Conservation (phyloP, 2,797 vertebrate species). For the Neoniphon sammara region DNA sequence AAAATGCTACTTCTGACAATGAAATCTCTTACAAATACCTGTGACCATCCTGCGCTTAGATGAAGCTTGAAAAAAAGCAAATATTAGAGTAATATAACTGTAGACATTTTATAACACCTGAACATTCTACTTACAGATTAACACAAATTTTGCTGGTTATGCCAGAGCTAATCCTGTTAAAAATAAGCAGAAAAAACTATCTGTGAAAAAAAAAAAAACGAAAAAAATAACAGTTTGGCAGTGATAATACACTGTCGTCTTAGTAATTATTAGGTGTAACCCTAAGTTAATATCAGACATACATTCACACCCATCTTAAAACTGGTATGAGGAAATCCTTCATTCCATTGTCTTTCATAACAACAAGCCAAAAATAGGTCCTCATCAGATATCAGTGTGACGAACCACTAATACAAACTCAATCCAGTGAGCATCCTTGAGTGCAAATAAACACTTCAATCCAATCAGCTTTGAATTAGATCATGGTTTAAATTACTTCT, state of each 20-base stretch:
- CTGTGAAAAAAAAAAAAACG: background rate
- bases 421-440: constrained; percentile 48
- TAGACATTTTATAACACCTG: background rate
- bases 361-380: constrained; percentile 20
- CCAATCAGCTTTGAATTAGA: constrained; percentile 41
- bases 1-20: constrained; percentile 5
- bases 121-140: no score
- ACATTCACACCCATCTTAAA: constrained; percentile 21
- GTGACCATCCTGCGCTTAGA: background rate
- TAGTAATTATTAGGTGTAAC: background rate
- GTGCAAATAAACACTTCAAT: constrained; percentile 54
- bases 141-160: background rate
- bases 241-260: background rate
- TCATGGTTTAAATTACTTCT: constrained; percentile 43
- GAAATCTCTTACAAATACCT: background rate
- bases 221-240: background rate
- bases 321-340: constrained; percentile 45
- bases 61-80: background rate
- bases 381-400: constrained; percentile 36
- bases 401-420: constrained; percentile 41
- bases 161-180: background rate
- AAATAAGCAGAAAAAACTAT: constrained; percentile 19
- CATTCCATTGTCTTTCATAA: constrained; percentile 25
- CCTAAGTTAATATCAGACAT: background rate
- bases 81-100: background rate